phyloP scores from a whole-genome alignment of 1,140 invertebrate species.

The Cydia fagiglandana region DNA sequence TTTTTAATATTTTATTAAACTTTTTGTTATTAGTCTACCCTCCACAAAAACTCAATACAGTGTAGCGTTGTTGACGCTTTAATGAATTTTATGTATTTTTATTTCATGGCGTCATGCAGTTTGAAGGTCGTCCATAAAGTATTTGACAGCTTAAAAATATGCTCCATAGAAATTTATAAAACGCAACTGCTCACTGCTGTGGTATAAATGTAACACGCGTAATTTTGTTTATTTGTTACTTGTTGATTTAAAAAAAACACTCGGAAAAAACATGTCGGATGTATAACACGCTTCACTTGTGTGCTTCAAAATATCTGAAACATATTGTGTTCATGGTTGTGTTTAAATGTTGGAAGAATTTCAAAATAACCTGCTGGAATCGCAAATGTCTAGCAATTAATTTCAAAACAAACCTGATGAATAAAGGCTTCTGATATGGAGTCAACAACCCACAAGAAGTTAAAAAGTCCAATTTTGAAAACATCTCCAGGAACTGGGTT shows the following conservation, averaged over 20 bases:
- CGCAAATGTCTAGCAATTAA: neutral
- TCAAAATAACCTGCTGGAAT: neutral
- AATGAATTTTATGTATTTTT: neutral
- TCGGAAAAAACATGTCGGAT: too few relatives aligned
- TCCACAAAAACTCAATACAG: neutral
- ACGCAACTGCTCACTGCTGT: conserved; percentile 1
- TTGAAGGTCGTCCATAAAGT: neutral
- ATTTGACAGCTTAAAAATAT: neutral
- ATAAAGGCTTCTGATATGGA: conserved; percentile 51
- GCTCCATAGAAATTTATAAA: neutral
- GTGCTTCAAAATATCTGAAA: neutral
- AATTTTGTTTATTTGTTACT: neutral
- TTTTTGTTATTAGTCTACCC: too few relatives aligned
- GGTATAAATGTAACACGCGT: neutral
- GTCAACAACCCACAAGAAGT: conserved; percentile 49
- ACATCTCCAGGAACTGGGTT: conserved; percentile 35
- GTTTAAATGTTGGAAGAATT: neutral
- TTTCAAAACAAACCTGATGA: neutral
- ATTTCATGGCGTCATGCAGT: neutral
- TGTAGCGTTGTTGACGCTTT: neutral
- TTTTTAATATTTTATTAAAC: too few relatives aligned
- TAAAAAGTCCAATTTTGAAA: conserved; percentile 53
- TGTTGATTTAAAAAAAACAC: neutral
- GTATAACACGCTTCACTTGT: neutral
- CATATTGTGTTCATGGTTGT: neutral